These are phyloP conservation scores for Callitettix versicolor DNA, from an alignment of 1,140 invertebrate genomes.

Conservation along the genomic window DNA sequence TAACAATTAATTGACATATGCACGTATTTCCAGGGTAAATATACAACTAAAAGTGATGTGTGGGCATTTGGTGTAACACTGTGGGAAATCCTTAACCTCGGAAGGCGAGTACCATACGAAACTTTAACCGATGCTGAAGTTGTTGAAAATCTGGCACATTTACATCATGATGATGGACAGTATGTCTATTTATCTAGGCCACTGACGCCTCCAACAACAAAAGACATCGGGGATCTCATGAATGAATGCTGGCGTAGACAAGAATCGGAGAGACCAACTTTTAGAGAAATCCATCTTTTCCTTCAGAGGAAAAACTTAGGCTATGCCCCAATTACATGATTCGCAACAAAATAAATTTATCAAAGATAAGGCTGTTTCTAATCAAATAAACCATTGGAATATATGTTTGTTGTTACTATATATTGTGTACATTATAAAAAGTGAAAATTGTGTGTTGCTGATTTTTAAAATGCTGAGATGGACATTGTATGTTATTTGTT, in stretches of 20 bases:
- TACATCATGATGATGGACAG: slow-evolving; percentile 44
- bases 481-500: too few relatives aligned
- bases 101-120: slow-evolving; percentile 57
- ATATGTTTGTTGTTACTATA: too few relatives aligned
- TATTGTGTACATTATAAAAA: too few relatives aligned
- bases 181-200: slow-evolving; percentile 57
- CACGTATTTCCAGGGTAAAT: slow-evolving; percentile 44
- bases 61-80: slow-evolving; percentile 68
- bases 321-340: slow-evolving; percentile 40
- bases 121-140: slow-evolving; percentile 58
- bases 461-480: too few relatives aligned
- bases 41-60: slow-evolving; percentile 45
- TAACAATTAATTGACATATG: too few relatives aligned
- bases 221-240: slow-evolving; percentile 83
- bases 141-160: slow-evolving; percentile 54
- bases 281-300: slow-evolving; percentile 78
- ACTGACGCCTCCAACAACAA: slow-evolving; percentile 44
- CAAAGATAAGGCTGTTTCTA: too few relatives aligned
- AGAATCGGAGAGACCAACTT: slow-evolving; percentile 66
- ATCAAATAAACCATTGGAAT: too few relatives aligned
- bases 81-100: slow-evolving; percentile 63
- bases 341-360: too few relatives aligned
- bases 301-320: slow-evolving; percentile 74
- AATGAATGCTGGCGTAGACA: slow-evolving; percentile 79
- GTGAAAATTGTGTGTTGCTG: too few relatives aligned